A percentile compares a stretch with the other conserved stretches of the same genome.
Evolutionary conservation across 2,113 vertebrate species (phyloP).

Genomic region (Rissa tridactyla): DNA sequence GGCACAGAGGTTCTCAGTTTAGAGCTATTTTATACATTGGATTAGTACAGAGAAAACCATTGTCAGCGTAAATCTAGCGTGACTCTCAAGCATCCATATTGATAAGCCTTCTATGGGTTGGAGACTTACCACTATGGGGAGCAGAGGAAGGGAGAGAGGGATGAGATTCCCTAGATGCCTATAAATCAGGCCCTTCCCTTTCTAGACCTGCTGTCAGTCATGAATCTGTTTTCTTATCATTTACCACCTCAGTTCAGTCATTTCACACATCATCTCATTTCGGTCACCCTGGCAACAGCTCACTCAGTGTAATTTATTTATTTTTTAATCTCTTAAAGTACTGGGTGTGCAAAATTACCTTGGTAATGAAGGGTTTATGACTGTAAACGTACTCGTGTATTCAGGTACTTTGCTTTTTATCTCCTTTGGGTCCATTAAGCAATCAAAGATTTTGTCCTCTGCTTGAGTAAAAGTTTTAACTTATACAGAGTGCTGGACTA

Average conservation of each 20-base stretch:
- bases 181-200: not conserved
- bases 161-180: not conserved
- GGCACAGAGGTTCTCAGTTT: not conserved
- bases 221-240: not conserved
- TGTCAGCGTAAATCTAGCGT: not conserved
- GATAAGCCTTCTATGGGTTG: not conserved
- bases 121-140: not conserved
- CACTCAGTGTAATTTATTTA: not conserved
- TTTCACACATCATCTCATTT: slow-evolving; percentile 17
- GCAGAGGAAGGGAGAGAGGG: not conserved
- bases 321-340: not conserved
- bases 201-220: not conserved
- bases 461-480: not conserved
- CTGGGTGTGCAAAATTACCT: not conserved
- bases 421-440: not conserved
- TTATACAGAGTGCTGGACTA: not conserved
- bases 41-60: not conserved
- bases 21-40: not conserved
- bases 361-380: not conserved
- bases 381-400: not conserved
- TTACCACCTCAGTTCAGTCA: not conserved
- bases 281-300: slow-evolving; percentile 21
- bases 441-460: not conserved
- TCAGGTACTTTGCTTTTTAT: not conserved
- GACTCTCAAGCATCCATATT: not conserved